phyloP scores from a whole-genome alignment of 2,797 vertebrate species.

The Cheirogaleus major region DNA sequence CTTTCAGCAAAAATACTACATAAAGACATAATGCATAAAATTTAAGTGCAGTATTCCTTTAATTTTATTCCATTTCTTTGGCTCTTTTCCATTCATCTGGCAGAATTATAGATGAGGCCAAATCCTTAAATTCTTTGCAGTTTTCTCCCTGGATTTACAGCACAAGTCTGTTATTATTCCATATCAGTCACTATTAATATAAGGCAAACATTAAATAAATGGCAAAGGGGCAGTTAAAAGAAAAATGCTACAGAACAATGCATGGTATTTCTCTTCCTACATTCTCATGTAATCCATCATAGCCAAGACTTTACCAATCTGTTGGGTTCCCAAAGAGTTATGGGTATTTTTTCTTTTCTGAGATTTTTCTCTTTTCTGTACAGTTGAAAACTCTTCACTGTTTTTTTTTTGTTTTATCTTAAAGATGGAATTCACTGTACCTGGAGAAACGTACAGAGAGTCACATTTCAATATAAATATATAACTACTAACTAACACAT shows the following conservation, averaged over 20 bases:
- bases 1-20: constrained; percentile 42
- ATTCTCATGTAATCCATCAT: constrained; percentile 50
- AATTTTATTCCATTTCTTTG: constrained; percentile 58
- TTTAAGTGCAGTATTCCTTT: constrained; percentile 49
- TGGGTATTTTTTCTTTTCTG: neutral
- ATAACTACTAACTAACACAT: neutral
- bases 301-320: neutral
- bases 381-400: neutral
- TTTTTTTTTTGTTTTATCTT: neutral
- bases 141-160: constrained; percentile 68
- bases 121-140: constrained; percentile 62
- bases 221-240: constrained; percentile 40
- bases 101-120: constrained; percentile 44
- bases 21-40: constrained; percentile 44
- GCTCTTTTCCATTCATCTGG: constrained; percentile 43
- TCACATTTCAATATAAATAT: neutral
- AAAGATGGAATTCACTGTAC: neutral
- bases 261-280: constrained; percentile 62
- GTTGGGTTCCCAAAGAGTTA: neutral
- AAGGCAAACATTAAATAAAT: constrained; percentile 66
- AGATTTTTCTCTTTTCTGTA: neutral
- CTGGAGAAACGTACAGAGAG: neutral
- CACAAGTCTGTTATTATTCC: constrained; percentile 61
- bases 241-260: constrained; percentile 41
- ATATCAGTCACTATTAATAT: constrained; percentile 61